These are phyloP conservation scores for Zaprionus africanus DNA, from an alignment of 1,140 invertebrate genomes.

Conservation along the genomic window DNA sequence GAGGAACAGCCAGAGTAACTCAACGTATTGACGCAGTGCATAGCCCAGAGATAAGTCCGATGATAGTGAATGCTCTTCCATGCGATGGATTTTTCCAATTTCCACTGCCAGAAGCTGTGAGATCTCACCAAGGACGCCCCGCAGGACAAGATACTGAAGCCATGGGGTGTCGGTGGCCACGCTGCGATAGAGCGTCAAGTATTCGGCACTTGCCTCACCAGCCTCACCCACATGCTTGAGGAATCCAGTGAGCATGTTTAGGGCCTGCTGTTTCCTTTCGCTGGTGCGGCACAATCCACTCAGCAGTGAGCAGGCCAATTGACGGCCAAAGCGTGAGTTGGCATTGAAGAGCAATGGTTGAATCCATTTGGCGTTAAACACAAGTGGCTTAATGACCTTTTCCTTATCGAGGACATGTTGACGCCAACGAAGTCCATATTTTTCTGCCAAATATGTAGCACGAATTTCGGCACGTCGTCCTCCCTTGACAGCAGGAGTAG, in stretches of 20 bases:
- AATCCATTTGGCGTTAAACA: conserved; percentile 90
- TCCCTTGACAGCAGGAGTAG: conserved; percentile 23
- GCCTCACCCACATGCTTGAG: conserved; percentile 92
- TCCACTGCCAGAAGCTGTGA: conserved; percentile 94
- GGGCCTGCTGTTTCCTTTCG: conserved; percentile 86
- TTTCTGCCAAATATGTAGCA: conserved; percentile 89
- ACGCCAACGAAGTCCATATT: conserved; percentile 89
- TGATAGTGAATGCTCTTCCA: conserved; percentile 96
- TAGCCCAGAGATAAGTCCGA: conserved; percentile 97
- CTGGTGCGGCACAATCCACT: conserved; percentile 89
- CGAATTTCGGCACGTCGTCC: conserved; percentile 81
- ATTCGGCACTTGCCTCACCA: conserved; percentile 97
- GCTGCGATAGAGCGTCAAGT: conserved; percentile 93
- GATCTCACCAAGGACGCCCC: conserved; percentile 93
- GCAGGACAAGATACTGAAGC: conserved; percentile 96
- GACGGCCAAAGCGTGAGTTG: conserved; percentile 93
- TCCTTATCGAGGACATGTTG: conserved; percentile 67
- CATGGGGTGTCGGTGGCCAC: conserved; percentile 93
- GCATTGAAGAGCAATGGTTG: conserved; percentile 95
- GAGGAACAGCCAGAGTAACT: conserved; percentile 93
- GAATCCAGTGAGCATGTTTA: conserved; percentile 95
- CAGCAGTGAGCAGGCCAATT: conserved; percentile 95
- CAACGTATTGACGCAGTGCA: conserved; percentile 93
- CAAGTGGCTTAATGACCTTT: conserved; percentile 58
- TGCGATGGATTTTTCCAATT: conserved; percentile 92